These are phyloP conservation scores for Cebus imitator DNA, from an alignment of 2,113 vertebrate species.

Conservation along the genomic window DNA sequence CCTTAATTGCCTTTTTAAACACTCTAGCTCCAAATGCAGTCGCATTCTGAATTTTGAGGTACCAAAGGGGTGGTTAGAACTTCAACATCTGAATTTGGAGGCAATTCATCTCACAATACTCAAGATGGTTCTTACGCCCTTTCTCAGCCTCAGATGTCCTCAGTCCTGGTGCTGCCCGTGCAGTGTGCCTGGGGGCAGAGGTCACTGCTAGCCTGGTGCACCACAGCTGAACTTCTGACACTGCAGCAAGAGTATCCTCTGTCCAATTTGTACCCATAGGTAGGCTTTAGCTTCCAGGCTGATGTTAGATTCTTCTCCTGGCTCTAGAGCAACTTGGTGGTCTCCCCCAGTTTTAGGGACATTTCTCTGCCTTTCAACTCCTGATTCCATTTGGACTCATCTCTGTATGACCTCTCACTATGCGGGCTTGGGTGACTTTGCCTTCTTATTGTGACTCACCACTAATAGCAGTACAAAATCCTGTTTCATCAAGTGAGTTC, in stretches of 20 bases:
- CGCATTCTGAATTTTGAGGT: not conserved
- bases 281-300: not conserved
- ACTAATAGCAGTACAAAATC: not conserved
- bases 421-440: not conserved
- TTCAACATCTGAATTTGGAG: not conserved
- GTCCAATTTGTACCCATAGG: not conserved
- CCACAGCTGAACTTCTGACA: not conserved
- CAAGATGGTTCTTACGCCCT: not conserved
- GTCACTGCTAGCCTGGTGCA: not conserved
- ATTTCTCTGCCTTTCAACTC: not conserved
- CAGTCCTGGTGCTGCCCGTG: not conserved
- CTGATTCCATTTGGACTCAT: not conserved
- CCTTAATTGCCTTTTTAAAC: not conserved
- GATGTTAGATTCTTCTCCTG: not conserved
- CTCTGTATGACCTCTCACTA: not conserved
- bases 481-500: not conserved
- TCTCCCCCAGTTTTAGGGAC: not conserved
- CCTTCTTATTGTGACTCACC: not conserved
- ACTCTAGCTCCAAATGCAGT: not conserved
- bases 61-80: not conserved
- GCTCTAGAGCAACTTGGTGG: not conserved
- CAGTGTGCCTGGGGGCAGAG: not conserved
- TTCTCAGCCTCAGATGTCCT: not conserved
- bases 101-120: not conserved
- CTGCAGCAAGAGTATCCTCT: not conserved